These are phyloP conservation scores for Scaptodrosophila latifasciaeformis DNA, from an alignment of 2,888 invertebrate species.

Conservation along the genomic window DNA sequence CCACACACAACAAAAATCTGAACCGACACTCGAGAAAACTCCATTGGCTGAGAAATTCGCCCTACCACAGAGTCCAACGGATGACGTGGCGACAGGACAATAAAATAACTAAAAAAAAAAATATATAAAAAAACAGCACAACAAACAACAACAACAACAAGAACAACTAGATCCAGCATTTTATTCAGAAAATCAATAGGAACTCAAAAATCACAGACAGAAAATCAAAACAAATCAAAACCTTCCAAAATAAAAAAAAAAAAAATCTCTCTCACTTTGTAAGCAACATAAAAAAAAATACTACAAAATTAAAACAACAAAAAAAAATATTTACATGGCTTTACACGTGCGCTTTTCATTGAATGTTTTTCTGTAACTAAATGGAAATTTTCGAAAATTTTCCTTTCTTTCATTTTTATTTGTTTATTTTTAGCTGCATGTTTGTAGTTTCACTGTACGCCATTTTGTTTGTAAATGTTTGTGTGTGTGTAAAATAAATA, in stretches of 20 bases:
- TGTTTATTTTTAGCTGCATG: slow-evolving; percentile 50
- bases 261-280: slow-evolving; percentile 49
- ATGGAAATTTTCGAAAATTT: slow-evolving; percentile 8
- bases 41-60: slow-evolving; percentile 60
- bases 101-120: slow-evolving; percentile 42
- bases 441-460: slow-evolving; percentile 30
- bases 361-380: slow-evolving; percentile 6
- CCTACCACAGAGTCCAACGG: slow-evolving; percentile 50
- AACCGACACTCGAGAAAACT: slow-evolving; percentile 63
- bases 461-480: slow-evolving; percentile 17
- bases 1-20: slow-evolving; percentile 49
- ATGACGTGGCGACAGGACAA: slow-evolving; percentile 54
- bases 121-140: too few species aligned
- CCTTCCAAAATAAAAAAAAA: slow-evolving; percentile 25
- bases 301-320: slow-evolving; percentile 24
- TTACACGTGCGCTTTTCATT: slow-evolving; percentile 44
- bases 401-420: neutral
- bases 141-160: slow-evolving; percentile 29
- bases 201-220: slow-evolving; percentile 7
- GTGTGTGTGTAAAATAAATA: slow-evolving; percentile 6
- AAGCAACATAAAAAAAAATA: slow-evolving; percentile 43
- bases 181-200: neutral
- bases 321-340: slow-evolving; percentile 31
- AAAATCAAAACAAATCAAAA: slow-evolving; percentile 20
- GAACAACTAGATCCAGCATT: slow-evolving; percentile 12